Evolutionary conservation across 1,140 invertebrate species (phyloP), one percentile per base, ranked within the genome.

Genomic region (Globodera rostochiensis): DNA sequence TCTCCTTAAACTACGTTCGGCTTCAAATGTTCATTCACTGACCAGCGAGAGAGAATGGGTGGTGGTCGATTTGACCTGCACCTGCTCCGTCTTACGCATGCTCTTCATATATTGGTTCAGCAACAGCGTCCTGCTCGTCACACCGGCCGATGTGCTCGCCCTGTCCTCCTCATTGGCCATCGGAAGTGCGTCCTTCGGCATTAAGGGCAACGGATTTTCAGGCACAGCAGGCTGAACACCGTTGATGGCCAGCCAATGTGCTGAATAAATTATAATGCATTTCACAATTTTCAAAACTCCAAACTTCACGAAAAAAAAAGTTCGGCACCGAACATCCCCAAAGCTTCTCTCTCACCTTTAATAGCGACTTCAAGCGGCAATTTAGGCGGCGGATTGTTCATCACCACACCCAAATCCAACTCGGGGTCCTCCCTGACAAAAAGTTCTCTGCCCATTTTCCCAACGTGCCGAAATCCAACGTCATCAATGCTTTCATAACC

Each of bases 211-310:
- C 8, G 88, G 88, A 87, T 88, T 88, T 73, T 88, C 87, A 7
- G 87, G 86, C 13, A 87, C 79, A 6, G 78, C 73, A n/a, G 87
- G 88, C 79, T 88, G 77, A 53, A 80, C 69, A 5, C 87, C 87
- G 60, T 87, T 86, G 49, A 88, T 87, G 19, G 81, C 87, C 45
- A 88, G 70, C 87, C 87, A 88, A 80, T 88, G 87, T 36, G 87
- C 88, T 89, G 36, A 87, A 84, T 73, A 36, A 36, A 36, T 36
- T 36, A 36, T 36, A 36, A 36, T 36, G 36, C 36, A 36, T 36
- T 36, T 36, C 36, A 36, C 36, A n/a, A n/a, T n/a, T n/a, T n/a
- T n/a, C n/a, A n/a, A n/a, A n/a, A n/a, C n/a, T n/a, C n/a, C n/a
- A n/a, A n/a, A n/a, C n/a, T n/a, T n/a, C n/a, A n/a, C n/a, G n/a